Base-by-base conservation (phyloP, 2,888 invertebrate species). In the Aleiodes testaceus region DNA sequence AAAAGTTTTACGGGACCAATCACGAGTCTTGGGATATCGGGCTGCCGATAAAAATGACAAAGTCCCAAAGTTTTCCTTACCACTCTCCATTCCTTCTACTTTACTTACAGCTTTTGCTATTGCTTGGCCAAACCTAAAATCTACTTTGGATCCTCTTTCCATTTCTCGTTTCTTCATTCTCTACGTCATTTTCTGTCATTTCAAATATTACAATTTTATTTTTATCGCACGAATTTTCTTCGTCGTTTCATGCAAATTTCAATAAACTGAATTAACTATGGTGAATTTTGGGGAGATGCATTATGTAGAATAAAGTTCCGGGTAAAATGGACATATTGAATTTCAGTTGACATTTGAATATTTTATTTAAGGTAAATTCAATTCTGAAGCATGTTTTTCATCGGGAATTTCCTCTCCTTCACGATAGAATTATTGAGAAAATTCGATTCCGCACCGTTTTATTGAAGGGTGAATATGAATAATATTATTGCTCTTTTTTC, bases 21-120 rank as follows among this genome's bases (percentile, higher is more conserved):
- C 83, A 79, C 79, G 77, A 75, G 76, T 61, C 74, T 75, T 72
- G 79, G 75, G 83, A 84, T 82, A 82, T 82, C 78, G 78, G 30
- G 77, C 79, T 79, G 81, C 82, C 84, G 84, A 86, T 86, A 86
- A 86, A 86, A 85, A 86, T 85, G 85, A 85, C 84, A 81, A 85
- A 85, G 83, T 85, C 81, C 75, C 73, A 71, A 81, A 83, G 78
- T 80, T 84, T 81, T 75, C 63, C 63, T 63, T 63, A 67, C 66
- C 61, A 16, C 64, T 20, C 26, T 22, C 42, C 66, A 53, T 66
- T 55, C 47, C 66, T 53, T 42, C 16, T 52, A 49, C 65, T 64
- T 45, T 68, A 63, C 49, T 64, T 52, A 59, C 18, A 66, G 49
- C 36, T 42, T 47, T 64, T 36, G 30, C 70, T 63, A 66, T 49